Percentiles rank a stretch among this genome's conserved stretches.
Evolutionary conservation across 2,888 invertebrate species (phyloP).

Genomic region (Napeogenes inachia): DNA sequence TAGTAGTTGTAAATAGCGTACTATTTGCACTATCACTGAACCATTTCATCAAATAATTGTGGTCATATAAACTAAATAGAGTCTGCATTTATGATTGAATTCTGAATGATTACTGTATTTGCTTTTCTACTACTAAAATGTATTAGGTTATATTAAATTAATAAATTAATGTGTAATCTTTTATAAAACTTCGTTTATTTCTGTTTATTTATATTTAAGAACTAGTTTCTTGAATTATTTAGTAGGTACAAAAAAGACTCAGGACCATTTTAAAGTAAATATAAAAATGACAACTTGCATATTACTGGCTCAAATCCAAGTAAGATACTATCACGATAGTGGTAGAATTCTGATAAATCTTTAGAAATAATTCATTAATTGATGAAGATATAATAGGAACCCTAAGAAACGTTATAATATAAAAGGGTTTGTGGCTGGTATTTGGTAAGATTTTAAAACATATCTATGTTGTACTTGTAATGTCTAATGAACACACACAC

Average conservation of each 20-base stretch:
- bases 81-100: background rate
- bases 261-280: no score
- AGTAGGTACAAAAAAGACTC: no score
- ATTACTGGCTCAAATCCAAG: conserved; percentile 30
- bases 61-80: conserved; percentile 1
- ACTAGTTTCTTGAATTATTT: no score
- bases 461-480: background rate
- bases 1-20: background rate
- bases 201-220: no score
- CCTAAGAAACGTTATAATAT: no score
- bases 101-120: background rate
- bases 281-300: conserved; percentile 25
- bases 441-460: background rate
- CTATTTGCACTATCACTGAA: background rate
- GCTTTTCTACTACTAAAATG: background rate
- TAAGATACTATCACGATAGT: conserved; percentile 23
- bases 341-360: background rate
- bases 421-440: no score
- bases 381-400: no score
- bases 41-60: background rate
- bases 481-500: no score
- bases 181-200: no score
- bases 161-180: no score
- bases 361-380: no score
- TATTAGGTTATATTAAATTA: no score